These are phyloP conservation scores for Drosophila neocordata DNA, from an alignment of 1,140 invertebrate genomes.

Conservation along the genomic window DNA sequence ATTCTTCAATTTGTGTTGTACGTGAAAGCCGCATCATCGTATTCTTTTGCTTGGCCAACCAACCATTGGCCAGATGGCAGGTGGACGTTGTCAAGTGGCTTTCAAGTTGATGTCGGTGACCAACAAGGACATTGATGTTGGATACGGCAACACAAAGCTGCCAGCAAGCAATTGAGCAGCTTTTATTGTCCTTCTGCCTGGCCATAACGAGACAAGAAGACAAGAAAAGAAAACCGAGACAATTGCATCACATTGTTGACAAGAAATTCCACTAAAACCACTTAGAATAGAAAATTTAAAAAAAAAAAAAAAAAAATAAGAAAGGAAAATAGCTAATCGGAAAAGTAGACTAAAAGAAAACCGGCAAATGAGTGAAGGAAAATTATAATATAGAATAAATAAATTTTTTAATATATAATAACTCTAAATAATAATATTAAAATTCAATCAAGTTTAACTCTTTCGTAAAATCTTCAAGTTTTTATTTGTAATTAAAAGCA, in stretches of 20 bases:
- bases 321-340: background rate
- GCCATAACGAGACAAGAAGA: background rate
- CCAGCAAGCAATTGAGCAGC: slow-evolving; percentile 2
- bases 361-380: background rate
- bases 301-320: no score
- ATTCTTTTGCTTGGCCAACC: background rate
- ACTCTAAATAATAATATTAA: no score
- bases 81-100: background rate
- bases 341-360: background rate
- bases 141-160: background rate
- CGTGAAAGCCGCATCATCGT: background rate
- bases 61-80: background rate
- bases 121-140: slow-evolving; percentile 4
- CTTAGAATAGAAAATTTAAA: background rate
- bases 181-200: background rate
- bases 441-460: no score
- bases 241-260: background rate
- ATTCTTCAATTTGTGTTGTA: background rate
- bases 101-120: background rate
- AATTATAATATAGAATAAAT: no score
- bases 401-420: no score
- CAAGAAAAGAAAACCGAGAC: background rate
- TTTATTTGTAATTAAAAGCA: no score
- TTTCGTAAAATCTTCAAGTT: no score
- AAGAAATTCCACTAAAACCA: background rate